Base-by-base conservation (phyloP, 2,797 vertebrate species). In the Gallinago nigripennis region DNA sequence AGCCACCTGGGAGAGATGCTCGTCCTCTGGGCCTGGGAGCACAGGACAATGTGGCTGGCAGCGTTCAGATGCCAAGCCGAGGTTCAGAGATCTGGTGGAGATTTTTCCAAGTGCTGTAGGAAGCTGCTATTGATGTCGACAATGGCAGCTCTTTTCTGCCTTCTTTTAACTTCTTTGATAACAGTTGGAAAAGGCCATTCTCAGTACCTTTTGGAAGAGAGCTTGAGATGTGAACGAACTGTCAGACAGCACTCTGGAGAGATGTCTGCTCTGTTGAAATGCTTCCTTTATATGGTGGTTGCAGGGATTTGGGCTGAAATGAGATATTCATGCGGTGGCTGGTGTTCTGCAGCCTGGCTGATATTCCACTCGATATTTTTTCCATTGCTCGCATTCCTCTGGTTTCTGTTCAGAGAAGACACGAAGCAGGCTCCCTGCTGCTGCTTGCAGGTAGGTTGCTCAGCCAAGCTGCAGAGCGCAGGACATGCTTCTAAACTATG, bases 381-480 rank as follows among this genome's bases (percentile, higher is more conserved):
- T 4, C 76, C 79, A 35, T 91, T 39, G 53, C 92, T 92, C 4
- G 0, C 85, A 54, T 94, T 91, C 69, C 65, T 73, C 54, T 68
- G 78, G 28, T 61, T 71, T 63, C 48, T 94, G 37, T 11, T 82
- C 3, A 3, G 83, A 53, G 90, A 43, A 79, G 86, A 35, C 46
- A 27, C 0, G 1, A 16, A 70, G 82, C 90, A 68, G 75, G 54
- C 84, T 93, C 66, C 58, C 80, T 43, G 48, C 78, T 87, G 92
- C 50, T 64, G 56, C 82, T 63, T 68, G 64, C 96, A 91, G 95
- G 82, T 85, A 13, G 48, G 39, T 51, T 28, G 39, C 69, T 92
- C 56, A 35, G 93, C 88, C 80, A 65, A 33, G 78, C 87, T 82
- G 75, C 71, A 33, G 61, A 63, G 48, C 5, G 0, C 37, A 11